Conservation (phyloP, 2,113 vertebrate species). For the Leptobrachium leishanense region DNA sequence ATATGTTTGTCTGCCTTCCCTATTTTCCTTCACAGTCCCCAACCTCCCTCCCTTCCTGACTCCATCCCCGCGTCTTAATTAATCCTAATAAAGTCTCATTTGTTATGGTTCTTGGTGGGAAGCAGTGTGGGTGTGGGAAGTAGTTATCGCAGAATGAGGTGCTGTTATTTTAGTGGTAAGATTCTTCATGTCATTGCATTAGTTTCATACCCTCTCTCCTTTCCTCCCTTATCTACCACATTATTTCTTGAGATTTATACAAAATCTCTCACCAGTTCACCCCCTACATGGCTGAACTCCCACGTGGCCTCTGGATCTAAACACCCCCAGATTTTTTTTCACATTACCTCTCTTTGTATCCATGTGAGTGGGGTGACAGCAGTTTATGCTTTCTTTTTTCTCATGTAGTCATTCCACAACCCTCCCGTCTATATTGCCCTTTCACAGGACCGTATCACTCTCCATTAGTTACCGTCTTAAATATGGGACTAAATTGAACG, state of each 20-base stretch:
- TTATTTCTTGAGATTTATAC: not conserved
- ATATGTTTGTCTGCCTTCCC: no score
- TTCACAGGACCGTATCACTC: slow-evolving; percentile 31
- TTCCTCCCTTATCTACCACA: not conserved
- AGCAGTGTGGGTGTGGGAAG: not conserved
- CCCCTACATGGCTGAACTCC: not conserved
- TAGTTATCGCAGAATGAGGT: not conserved
- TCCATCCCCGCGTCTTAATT: not conserved
- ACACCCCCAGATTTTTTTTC: not conserved
- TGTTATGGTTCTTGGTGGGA: not conserved
- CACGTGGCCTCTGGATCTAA: not conserved
- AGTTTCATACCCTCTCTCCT: not conserved
- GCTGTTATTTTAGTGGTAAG: not conserved
- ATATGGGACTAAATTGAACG: not conserved
- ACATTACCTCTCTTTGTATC: slow-evolving; percentile 16
- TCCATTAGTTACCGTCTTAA: not conserved
- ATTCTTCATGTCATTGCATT: not conserved
- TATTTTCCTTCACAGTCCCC: no score
- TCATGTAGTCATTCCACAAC: slow-evolving; percentile 18
- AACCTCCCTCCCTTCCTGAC: no score
- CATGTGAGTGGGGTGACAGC: not conserved
- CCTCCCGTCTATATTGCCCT: slow-evolving; percentile 5
- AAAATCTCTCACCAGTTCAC: not conserved
- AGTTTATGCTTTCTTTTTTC: not conserved
- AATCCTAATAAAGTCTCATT: not conserved